Base-by-base conservation (phyloP, 1,140 invertebrate genomes). In the Ridgeia piscesae region DNA sequence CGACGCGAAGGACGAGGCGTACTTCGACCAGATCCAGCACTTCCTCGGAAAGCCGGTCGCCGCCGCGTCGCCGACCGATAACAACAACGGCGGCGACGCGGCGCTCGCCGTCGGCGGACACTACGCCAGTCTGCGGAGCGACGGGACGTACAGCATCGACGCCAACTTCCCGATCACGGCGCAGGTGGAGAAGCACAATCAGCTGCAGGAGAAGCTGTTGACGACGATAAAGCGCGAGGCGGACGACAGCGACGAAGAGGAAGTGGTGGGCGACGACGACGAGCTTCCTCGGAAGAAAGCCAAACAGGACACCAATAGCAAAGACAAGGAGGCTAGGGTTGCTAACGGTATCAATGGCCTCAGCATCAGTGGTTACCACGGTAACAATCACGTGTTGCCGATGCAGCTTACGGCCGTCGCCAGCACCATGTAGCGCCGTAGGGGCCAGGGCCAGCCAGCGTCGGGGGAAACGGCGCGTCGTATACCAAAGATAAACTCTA, bases 1-100 rank as follows among this genome's bases (percentile, higher is more conserved):
- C 34, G 89, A 90, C 34, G 34, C 33, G 33, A 35, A 58, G 17
- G 91, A 91, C 17, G 91, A 91, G 34, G 33, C 91, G 11, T 35
- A 91, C 91, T 91, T 35, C 42, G 91, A 91, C 91, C 34, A 91
- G 35, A 90, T 90, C 17, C 89, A 42, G 17, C 33, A 90, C 89
- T 90, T 90, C 89, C 6, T 90, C 89, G 89, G 89, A 2, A 90
- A 90, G n/a, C 34, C 91, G 31, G 33, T 34, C n/a, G 89, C 17
- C 89, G 35, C 9, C 89, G 17, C 89, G 17, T 90, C 34, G n/a
- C 33, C 89, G 89, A 8, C n/a, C 2, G 89, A 34, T 11, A 90
- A 35, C 89, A 34, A 35, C 4, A 35, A 34, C 17, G 89, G 33
- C 17, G 89, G 33, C 17, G 34, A 35, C 17, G 89, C 33, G n/a